Evolutionary conservation across 2,888 invertebrate species (phyloP), one percentile per base, ranked within the genome.

Genomic region (Drosophila buzzatii): DNA sequence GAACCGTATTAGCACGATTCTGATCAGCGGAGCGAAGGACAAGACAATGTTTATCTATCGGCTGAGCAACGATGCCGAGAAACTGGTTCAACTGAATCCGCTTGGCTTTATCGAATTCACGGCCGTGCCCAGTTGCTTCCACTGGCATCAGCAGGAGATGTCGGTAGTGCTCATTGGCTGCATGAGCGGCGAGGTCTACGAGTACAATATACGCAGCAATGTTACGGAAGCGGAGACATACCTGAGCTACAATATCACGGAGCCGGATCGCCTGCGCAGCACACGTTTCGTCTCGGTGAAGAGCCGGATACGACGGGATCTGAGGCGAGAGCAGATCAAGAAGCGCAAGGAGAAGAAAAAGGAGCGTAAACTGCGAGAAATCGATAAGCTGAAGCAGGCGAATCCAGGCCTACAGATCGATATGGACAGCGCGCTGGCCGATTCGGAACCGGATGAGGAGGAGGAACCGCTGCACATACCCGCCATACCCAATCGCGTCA

Each of bases 11-110:
- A 93, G 94, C 14, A 94, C 94, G 0, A 68, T 96, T 56, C 89
- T 97, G 12, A 94, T 96, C 1, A 96, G 95, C 0, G 95, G 95
- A 10, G 95, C 96, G 2, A 93, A 94, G 70, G 97, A 97, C 90
- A 93, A 92, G 16, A 96, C 96, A 0, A 94, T 97, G 76, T 97
- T 97, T 83, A 93, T 96, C 62, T 96, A 96, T 85, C 90, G 93
- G 39, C 74, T 96, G 20, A 61, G 86, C 0, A 62, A 35, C 3
- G 90, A 91, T 14, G 66, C 56, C 7, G 92, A 93, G 23, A 94
- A 94, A 0, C 94, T 94, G 60, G 89, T 93, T 1, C 85, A 85
- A 2, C 81, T 97, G 55, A 83, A 93, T 9, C 95, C 96, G 20
- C 94, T 97, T 45, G 97, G 97, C 0, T 97, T 95, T 76, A 93